phyloP scores from a whole-genome alignment of 2,888 invertebrate genomes.

The Synanthedon andrenaeformis region DNA sequence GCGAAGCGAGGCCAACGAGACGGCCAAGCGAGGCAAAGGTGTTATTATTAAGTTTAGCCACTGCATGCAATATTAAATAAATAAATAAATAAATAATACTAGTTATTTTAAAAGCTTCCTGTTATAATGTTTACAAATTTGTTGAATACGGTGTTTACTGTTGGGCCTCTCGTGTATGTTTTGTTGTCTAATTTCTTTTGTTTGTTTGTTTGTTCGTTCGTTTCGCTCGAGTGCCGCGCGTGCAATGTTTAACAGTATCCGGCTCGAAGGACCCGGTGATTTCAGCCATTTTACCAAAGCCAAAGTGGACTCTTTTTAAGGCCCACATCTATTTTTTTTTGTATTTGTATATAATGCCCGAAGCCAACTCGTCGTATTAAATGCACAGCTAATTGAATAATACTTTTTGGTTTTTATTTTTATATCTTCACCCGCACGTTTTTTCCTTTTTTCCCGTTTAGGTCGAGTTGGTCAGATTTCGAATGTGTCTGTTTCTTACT shows the following conservation, averaged over 20 bases:
- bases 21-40: too few species aligned
- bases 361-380: not conserved
- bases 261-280: not conserved
- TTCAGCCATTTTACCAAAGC: not conserved
- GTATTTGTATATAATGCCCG: not conserved
- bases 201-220: not conserved
- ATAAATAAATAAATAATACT: too few species aligned
- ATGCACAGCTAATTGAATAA: not conserved
- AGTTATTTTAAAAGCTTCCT: not conserved
- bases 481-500: not conserved
- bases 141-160: not conserved
- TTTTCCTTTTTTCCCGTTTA: not conserved
- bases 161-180: not conserved
- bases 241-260: not conserved
- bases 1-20: too few species aligned
- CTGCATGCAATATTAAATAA: too few species aligned
- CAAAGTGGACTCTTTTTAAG: not conserved
- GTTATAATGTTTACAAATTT: not conserved
- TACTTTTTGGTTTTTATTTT: not conserved
- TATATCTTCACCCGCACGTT: too few species aligned
- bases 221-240: not conserved
- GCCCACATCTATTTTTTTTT: too few species aligned
- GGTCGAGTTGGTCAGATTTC: not conserved
- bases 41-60: too few species aligned
- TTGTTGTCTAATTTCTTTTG: not conserved